Evolutionary conservation across 2,888 invertebrate species (phyloP).

Genomic region (Epinotia brunnichana): DNA sequence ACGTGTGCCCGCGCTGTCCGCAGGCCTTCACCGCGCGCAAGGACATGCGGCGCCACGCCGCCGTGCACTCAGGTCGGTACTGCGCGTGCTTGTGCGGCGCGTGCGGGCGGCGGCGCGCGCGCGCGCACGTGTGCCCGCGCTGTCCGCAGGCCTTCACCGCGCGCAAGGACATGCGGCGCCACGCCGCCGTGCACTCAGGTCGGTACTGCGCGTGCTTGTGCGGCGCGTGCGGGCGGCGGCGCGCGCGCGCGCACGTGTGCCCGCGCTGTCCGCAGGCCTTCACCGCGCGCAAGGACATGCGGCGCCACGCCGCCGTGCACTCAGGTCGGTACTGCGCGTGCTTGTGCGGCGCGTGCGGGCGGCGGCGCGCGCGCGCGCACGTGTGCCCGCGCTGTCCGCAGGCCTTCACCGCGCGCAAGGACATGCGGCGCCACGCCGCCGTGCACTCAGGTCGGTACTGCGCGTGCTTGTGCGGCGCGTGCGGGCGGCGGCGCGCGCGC

Average conservation of each 20-base stretch:
- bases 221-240: constrained; percentile 53
- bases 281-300: constrained; percentile 86
- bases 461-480: constrained; percentile 80
- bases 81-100: constrained; percentile 81
- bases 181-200: constrained; percentile 88
- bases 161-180: constrained; percentile 87
- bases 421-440: constrained; percentile 87
- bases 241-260: constrained; percentile 84
- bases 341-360: constrained; percentile 50
- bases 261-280: constrained; percentile 87
- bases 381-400: constrained; percentile 87
- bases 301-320: constrained; percentile 88
- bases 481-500: not conserved
- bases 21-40: constrained; percentile 87
- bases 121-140: constrained; percentile 84
- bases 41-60: constrained; percentile 87
- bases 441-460: constrained; percentile 86
- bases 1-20: constrained; percentile 86
- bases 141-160: constrained; percentile 88
- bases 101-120: constrained; percentile 55
- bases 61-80: constrained; percentile 86
- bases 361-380: constrained; percentile 73
- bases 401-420: constrained; percentile 87
- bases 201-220: constrained; percentile 81
- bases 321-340: constrained; percentile 87